Base-by-base conservation (phyloP, 2,113 vertebrate species). In the Ursus arctos region DNA sequence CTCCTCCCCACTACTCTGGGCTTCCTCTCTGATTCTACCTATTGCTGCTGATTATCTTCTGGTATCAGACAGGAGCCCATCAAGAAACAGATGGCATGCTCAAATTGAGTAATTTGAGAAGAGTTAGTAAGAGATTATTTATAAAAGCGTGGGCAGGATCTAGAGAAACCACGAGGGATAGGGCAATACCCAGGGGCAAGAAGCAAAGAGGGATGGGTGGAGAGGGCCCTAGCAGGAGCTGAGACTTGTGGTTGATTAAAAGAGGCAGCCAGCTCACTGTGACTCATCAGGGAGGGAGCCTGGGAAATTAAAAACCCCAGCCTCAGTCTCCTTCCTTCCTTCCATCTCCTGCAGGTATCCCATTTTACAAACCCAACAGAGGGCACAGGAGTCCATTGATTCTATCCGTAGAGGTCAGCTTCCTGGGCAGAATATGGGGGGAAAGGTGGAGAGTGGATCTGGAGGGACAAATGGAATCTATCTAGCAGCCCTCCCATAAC, bases 31-130 rank as follows among this genome's bases (percentile, higher is more conserved):
- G 49, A 80, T 95, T 88, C 86, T 84, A 61, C 79, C 69, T 94
- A 40, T 94, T 69, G 24, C 85, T 91, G 85, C 74, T 61, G 49
- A 95, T 88, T 82, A 80, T 80, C 91, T 96, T 94, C 76, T 0
- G 0, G 65, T 43, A 93, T 65, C 86, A 97, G 84, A 86, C 22
- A 47, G 65, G 79, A 15, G n/a, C 77, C 71, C 82, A 83, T 63
- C 63, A 63, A 96, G 57, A 87, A 92, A 91, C 93, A 97, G 98
- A 95, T 91, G 96, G 82, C 57, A 92, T 21, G 49, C 63, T 80
- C 81, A 82, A 90, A 92, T 24, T 94, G 94, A 90, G 94, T 85
- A 79, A 97, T 87, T 92, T 51, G 97, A 98, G 94, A 96, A 88
- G 69, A 89, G 69, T 71, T 90, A 95, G 95, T 90, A 67, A 94